Base-by-base conservation (phyloP, 2,888 invertebrate species). In the Caenorhabditis plicata region DNA sequence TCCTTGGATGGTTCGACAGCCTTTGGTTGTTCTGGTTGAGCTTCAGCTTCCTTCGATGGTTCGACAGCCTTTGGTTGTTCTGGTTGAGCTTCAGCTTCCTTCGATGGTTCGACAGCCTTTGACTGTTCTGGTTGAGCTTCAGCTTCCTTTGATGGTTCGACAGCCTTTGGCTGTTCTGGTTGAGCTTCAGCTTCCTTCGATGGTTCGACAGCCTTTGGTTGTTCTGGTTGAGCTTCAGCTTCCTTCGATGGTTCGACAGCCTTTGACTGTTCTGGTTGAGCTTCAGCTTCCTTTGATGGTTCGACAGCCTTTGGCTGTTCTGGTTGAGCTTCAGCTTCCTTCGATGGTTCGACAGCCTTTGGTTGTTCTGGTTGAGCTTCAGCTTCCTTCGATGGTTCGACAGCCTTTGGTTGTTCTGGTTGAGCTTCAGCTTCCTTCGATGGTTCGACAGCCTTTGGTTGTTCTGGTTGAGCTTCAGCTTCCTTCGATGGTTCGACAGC, bases 121-220 rank as follows among this genome's bases (percentile, higher is more conserved):
- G 33, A 27, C 44, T 29, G 42, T 26, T 9, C 52, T 44, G 35
- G 48, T 40, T 29, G 35, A 38, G 1, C 46, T 41, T 19, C 47
- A 20, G 31, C 32, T 9, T 9, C 11, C 3, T 26, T 29, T 19
- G 23, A 15, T 17, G 42, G 29, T 20, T 63, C 32, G 13, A 19
- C 33, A 32, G 25, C 32, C 13, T 8, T 23, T 7, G 40, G 40
- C n/a, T 26, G 25, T 3, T 4, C 40, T 40, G 40, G 40, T 40
- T 36, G 17, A 19, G 17, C 36, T 36, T 15, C 17, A 36, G 19
- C 33, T 8, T 4, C 8, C 15, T 27, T 25, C 13, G 23, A 26
- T 9, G n/a, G 8, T 35, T n/a, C 13, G 22, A 2, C 39, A 13
- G 19, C 36, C 22, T 22, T 39, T 9, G 36, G 22, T 17, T 41